phyloP scores from a whole-genome alignment of 2,888 invertebrate genomes.

The Eumerus sabulonum region DNA sequence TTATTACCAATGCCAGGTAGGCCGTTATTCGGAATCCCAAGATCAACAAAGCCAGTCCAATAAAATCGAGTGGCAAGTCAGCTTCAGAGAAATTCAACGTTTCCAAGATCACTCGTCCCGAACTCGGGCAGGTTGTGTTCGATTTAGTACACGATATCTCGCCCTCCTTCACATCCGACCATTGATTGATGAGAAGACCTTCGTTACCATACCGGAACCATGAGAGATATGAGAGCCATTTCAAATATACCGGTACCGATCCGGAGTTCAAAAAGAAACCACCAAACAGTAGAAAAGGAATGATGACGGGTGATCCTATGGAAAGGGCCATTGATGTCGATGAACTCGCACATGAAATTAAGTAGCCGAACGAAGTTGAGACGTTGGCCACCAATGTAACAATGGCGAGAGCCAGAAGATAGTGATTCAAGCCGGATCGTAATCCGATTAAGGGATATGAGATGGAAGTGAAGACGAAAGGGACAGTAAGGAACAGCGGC shows the following conservation, averaged over 20 bases:
- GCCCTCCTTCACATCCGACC: conserved; percentile 87
- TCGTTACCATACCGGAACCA: conserved; percentile 97
- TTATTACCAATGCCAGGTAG: conserved; percentile 86
- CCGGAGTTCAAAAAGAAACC: conserved; percentile 96
- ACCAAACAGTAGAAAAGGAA: conserved; percentile 96
- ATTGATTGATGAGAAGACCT: conserved; percentile 92
- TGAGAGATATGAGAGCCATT: conserved; percentile 92
- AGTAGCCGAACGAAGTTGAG: conserved; percentile 93
- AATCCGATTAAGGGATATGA: conserved; percentile 94
- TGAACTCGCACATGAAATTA: conserved; percentile 92
- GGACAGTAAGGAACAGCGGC: conserved; percentile 91
- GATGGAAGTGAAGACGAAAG: conserved; percentile 89
- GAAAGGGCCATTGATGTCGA: conserved; percentile 93
- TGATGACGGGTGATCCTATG: conserved; percentile 93
- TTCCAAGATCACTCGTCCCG: conserved; percentile 88
- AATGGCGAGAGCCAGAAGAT: conserved; percentile 84
- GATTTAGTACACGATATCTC: conserved; percentile 87
- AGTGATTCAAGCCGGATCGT: conserved; percentile 85
- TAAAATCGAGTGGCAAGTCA: conserved; percentile 85
- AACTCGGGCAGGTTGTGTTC: conserved; percentile 88
- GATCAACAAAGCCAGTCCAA: conserved; percentile 85
- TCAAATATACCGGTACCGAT: conserved; percentile 91
- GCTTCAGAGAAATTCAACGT: conserved; percentile 87
- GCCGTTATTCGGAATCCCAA: conserved; percentile 87
- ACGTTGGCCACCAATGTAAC: conserved; percentile 92